Percentiles rank a stretch among this genome's conserved stretches.
phyloP scores from a whole-genome alignment of 2,113 vertebrate genomes.

The Ardeotis arabs region DNA sequence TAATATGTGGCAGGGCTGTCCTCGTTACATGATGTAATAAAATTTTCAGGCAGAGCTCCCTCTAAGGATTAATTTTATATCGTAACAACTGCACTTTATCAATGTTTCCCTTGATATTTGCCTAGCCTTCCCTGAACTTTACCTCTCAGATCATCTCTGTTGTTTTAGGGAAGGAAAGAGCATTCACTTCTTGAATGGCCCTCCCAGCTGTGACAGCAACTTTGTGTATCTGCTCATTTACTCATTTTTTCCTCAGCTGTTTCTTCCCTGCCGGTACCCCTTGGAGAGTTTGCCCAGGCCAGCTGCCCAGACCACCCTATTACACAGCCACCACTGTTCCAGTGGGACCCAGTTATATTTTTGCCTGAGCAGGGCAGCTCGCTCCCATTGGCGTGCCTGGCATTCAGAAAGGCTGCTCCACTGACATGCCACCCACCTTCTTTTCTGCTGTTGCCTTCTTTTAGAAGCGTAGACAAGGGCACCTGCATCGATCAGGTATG shows the following conservation, averaged over 20 bases:
- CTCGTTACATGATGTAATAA: background rate
- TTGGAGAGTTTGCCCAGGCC: background rate
- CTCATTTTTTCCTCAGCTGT: background rate
- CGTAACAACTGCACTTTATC: background rate
- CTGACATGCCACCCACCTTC: background rate
- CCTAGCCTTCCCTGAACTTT: background rate
- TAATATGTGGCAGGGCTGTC: background rate
- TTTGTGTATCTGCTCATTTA: background rate
- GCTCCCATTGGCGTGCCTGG: background rate
- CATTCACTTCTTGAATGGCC: background rate
- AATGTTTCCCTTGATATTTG: background rate
- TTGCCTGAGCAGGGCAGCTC: background rate
- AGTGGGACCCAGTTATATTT: accelerated
- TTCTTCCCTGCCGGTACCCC: background rate
- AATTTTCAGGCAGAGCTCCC: background rate
- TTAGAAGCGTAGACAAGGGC: background rate
- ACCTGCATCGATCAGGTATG: accelerated
- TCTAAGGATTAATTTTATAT: conserved; percentile 21
- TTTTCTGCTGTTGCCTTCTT: background rate
- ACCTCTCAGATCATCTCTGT: background rate
- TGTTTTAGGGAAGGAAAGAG: too few species aligned
- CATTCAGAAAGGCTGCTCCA: background rate
- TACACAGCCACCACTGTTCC: background rate
- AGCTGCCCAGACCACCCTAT: background rate
- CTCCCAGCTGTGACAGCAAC: background rate